These are phyloP conservation scores for Mellilla xanthometata DNA, from an alignment of 2,888 invertebrate species.

Conservation along the genomic window DNA sequence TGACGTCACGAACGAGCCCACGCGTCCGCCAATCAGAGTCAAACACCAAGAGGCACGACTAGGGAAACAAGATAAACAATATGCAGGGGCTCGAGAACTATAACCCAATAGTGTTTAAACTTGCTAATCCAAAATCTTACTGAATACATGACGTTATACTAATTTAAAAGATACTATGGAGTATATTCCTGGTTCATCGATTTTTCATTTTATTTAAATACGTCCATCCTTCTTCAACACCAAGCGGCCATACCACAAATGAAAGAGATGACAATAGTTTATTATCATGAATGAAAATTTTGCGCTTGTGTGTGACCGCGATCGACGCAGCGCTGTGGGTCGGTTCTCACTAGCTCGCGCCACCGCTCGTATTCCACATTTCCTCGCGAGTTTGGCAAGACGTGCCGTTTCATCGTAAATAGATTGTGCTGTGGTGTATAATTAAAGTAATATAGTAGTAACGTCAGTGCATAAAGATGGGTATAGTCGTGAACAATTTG, in stretches of 20 bases:
- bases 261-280: constrained; percentile 65
- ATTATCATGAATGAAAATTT: constrained; percentile 75
- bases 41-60: constrained; percentile 83
- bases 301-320: constrained; percentile 54
- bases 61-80: constrained; percentile 59
- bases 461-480: constrained; percentile 55
- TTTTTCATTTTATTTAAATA: constrained; percentile 18
- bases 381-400: constrained; percentile 66
- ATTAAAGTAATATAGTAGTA: constrained; percentile 32
- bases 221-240: constrained; percentile 38
- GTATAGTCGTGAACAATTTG: constrained; percentile 71
- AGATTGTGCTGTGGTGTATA: constrained; percentile 49
- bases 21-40: constrained; percentile 75
- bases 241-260: constrained; percentile 29
- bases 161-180: neutral
- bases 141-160: neutral
- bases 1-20: constrained; percentile 81
- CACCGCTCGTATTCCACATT: constrained; percentile 61
- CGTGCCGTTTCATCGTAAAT: constrained; percentile 52
- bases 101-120: neutral
- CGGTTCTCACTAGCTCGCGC: constrained; percentile 35
- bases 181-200: constrained; percentile 1
- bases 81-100: constrained; percentile 5
- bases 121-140: neutral
- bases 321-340: constrained; percentile 50